Percentiles rank a stretch among this genome's conserved stretches.
Evolutionary conservation across 2,888 invertebrate species (phyloP).

Genomic region (Chironomus riparius): DNA sequence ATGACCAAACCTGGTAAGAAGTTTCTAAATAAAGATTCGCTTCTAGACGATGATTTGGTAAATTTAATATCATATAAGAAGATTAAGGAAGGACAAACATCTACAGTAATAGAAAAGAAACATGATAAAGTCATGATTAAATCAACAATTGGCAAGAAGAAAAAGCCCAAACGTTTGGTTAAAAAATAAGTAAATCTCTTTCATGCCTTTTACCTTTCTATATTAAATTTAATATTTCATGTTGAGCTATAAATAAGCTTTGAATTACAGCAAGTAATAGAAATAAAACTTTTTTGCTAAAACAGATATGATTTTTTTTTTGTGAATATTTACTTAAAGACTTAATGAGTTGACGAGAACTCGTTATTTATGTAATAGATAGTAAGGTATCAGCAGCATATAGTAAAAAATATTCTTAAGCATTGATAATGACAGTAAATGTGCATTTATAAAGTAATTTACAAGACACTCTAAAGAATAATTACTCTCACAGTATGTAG

Average conservation of each 20-base stretch:
- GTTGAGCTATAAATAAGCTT: background rate
- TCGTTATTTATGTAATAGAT: no score
- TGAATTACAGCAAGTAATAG: no score
- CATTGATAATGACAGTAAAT: no score
- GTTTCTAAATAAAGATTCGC: constrained; percentile 12
- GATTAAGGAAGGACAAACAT: background rate
- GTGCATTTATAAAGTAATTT: no score
- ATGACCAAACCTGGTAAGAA: background rate
- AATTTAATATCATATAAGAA: constrained; percentile 14
- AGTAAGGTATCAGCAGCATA: no score
- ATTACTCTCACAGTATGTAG: no score
- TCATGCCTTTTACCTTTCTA: background rate
- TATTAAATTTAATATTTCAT: background rate
- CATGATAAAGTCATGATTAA: background rate
- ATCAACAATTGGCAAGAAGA: constrained; percentile 7
- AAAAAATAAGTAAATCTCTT: background rate
- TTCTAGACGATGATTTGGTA: constrained; percentile 1
- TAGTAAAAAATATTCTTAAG: no score
- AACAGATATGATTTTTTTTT: no score
- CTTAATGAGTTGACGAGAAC: no score
- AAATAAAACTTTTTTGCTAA: no score
- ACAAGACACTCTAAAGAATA: no score
- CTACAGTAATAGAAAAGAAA: background rate
- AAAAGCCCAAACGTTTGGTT: background rate
- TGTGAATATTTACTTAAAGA: no score